A percentile compares a stretch with the other conserved stretches of the same genome.
These are phyloP conservation scores for Peromyscus leucopus DNA, from an alignment of 2,113 vertebrate species.

Conservation along the genomic window DNA sequence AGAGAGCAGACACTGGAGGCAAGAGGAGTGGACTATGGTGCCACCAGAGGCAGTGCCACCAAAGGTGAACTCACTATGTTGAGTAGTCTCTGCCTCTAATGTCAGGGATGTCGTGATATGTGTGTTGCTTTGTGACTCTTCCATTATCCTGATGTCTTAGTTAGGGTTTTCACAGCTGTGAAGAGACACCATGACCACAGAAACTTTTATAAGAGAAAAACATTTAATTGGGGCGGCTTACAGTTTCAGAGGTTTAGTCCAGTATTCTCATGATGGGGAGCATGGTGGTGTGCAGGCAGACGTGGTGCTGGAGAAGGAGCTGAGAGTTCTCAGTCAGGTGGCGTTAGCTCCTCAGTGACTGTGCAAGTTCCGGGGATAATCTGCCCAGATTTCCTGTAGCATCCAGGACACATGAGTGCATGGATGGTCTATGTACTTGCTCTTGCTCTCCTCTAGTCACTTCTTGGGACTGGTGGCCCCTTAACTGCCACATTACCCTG, in stretches of 20 bases:
- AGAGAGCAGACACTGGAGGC: neutral
- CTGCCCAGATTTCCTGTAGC: neutral
- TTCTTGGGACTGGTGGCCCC: neutral
- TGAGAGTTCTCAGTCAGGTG: neutral
- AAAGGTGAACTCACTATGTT: neutral
- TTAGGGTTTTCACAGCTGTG: neutral
- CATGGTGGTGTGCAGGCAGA: neutral
- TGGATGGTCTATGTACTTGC: neutral
- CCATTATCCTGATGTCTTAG: neutral
- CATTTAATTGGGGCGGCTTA: neutral
- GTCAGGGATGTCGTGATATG: neutral
- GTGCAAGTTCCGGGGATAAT: neutral
- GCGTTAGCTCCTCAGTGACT: rapidly evolving
- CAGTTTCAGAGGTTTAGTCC: neutral
- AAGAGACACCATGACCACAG: too few relatives aligned
- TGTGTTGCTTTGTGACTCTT: neutral
- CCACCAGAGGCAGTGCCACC: neutral
- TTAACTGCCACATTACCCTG: neutral
- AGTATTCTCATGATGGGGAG: neutral
- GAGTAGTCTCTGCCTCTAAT: neutral
- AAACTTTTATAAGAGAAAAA: too few relatives aligned
- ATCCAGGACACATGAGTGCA: neutral
- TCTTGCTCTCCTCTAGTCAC: neutral
- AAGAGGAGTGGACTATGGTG: neutral
- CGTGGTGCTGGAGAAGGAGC: neutral